Conservation (phyloP, 1,140 invertebrate genomes). For the Geopemphigus sp. region DNA sequence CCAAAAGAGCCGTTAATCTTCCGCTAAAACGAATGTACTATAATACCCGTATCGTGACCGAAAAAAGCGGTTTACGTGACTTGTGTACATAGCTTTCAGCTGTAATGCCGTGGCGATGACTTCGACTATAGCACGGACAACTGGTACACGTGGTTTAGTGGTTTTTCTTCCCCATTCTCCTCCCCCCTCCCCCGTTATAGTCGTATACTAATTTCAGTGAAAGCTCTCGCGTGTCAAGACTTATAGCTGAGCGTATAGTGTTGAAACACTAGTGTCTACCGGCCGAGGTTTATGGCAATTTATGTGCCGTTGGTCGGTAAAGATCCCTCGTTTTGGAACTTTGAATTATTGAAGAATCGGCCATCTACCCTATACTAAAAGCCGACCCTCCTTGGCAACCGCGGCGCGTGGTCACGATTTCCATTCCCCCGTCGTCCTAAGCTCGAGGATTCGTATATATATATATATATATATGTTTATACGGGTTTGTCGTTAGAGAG, state of each 20-base stretch:
- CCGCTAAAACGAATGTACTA: background rate
- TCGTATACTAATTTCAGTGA: conserved; percentile 33
- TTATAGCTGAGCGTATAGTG: conserved; percentile 1
- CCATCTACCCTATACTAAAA: conserved; percentile 1
- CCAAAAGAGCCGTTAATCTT: conserved; percentile 27
- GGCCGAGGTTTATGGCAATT: conserved; percentile 45
- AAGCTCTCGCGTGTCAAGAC: conserved; percentile 17
- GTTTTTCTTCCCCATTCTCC: conserved; percentile 1
- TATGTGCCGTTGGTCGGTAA: conserved; percentile 37
- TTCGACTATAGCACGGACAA: background rate
- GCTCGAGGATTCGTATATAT: conserved; percentile 3
- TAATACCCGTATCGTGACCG: background rate
- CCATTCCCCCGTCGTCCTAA: background rate
- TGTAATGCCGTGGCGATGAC: background rate
- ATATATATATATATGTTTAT: too few species aligned
- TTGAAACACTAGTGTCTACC: conserved; percentile 36
- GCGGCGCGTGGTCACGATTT: conserved; percentile 30
- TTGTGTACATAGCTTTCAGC: conserved; percentile 5
- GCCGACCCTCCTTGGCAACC: conserved; percentile 27
- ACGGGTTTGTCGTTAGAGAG: conserved; percentile 23
- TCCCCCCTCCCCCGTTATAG: too few species aligned
- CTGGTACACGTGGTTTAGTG: background rate
- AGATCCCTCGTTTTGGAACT: conserved; percentile 47
- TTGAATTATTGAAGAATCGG: conserved; percentile 47
- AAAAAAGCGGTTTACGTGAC: conserved; percentile 25